Conservation (phyloP, 2,113 vertebrate genomes). For the Laticauda colubrina region DNA sequence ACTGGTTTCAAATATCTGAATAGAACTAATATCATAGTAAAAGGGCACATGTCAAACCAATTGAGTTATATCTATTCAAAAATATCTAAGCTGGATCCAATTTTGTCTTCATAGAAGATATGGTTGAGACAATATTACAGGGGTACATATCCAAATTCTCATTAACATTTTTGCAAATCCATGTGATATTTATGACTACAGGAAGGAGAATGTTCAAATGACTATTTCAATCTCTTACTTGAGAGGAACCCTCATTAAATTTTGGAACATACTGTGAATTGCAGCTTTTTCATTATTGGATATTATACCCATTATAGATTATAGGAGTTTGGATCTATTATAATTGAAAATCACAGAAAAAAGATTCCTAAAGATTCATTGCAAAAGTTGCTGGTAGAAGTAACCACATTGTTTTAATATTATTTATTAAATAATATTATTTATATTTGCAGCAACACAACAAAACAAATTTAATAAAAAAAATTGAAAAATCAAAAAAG, state of each 20-base stretch:
- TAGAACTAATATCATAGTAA: neutral
- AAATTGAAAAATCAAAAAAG: neutral
- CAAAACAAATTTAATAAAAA: neutral
- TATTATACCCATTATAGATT: neutral
- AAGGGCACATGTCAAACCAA: neutral
- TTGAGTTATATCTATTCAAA: neutral
- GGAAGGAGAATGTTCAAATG: neutral
- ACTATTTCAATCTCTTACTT: neutral
- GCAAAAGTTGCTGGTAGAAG: neutral
- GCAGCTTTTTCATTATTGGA: neutral
- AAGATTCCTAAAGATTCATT: neutral
- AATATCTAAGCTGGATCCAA: neutral
- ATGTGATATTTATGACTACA: neutral
- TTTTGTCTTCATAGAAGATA: neutral
- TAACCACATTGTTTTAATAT: neutral
- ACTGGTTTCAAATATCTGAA: neutral
- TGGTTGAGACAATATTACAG: neutral
- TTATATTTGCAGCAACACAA: neutral
- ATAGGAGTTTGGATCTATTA: neutral
- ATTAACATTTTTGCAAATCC: neutral
- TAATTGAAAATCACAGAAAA: neutral
- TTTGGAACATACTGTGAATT: neutral
- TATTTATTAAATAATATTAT: neutral
- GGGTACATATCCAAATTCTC: neutral
- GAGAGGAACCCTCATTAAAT: neutral